Percentiles rank a stretch among this genome's conserved stretches.
Evolutionary conservation across 2,888 invertebrate species (phyloP).

Genomic region (Camponotus fellah): DNA sequence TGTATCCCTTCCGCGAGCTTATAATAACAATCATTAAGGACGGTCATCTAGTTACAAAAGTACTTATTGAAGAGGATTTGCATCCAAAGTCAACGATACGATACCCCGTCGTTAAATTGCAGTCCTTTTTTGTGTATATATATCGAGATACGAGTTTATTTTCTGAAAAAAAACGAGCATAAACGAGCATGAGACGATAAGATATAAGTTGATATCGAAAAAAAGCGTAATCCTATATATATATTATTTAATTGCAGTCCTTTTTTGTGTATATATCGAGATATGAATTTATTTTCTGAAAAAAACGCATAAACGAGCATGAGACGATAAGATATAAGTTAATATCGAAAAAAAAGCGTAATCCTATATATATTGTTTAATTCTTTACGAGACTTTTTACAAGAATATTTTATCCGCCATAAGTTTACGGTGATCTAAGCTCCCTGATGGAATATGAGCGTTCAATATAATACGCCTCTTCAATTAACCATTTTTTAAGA

Average conservation of each 20-base stretch:
- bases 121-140: not conserved
- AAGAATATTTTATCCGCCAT: not conserved
- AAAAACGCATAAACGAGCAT: not conserved
- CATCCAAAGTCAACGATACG: constrained; percentile 27
- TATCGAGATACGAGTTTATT: not conserved
- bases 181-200: not conserved
- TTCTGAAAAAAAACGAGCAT: not conserved
- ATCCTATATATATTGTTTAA: not conserved
- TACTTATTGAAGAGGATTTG: constrained; percentile 18
- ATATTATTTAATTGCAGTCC: not conserved
- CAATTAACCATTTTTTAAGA: constrained; percentile 39
- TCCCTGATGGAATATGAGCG: not conserved
- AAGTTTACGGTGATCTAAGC: not conserved
- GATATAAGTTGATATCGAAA: not conserved
- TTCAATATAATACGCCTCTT: not conserved
- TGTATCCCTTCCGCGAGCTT: constrained; percentile 13
- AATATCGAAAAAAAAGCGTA: not conserved
- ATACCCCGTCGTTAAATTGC: not conserved
- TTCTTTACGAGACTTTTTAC: not conserved
- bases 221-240: not conserved
- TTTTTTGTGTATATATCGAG: not conserved
- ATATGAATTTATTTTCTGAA: not conserved
- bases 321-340: not conserved
- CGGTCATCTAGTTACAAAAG: constrained; percentile 2
- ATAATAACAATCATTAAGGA: constrained; percentile 45